Percentiles rank a stretch among this genome's conserved stretches.
These are phyloP conservation scores for Sciurus niger DNA, from an alignment of 2,113 vertebrate genomes.

Conservation along the genomic window DNA sequence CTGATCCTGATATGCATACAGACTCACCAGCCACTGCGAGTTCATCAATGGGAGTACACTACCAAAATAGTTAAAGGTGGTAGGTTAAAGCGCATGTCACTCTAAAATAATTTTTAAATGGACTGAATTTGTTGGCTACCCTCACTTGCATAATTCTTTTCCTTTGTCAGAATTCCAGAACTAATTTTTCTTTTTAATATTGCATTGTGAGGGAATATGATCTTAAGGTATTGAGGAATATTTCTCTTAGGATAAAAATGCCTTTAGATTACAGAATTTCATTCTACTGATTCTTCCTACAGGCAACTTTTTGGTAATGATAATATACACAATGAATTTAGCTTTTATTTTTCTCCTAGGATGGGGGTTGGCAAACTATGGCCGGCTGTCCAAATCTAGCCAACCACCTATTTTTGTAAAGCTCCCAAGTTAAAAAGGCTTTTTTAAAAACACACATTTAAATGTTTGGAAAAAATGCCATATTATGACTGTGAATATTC, in stretches of 20 bases:
- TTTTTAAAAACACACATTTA: neutral
- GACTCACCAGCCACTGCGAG: accelerated
- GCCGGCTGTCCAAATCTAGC: neutral
- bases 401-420: neutral
- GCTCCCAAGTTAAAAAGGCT: neutral
- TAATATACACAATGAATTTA: neutral
- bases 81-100: neutral
- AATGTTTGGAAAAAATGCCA: neutral
- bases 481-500: neutral
- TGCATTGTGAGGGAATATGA: constrained; percentile 3
- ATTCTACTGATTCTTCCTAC: constrained; percentile 21
- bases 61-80: neutral
- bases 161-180: neutral
- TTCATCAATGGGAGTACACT: neutral
- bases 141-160: too few relatives aligned
- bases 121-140: neutral
- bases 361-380: neutral
- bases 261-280: constrained; percentile 13
- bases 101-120: constrained; percentile 34
- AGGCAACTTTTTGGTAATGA: neutral
- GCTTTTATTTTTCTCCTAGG: constrained; percentile 42
- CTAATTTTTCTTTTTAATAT: constrained; percentile 26
- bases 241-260: neutral
- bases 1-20: neutral
- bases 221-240: neutral